Evolutionary conservation across 1,140 invertebrate species (phyloP).

Genomic region (Trachymyrmex cornetzi): DNA sequence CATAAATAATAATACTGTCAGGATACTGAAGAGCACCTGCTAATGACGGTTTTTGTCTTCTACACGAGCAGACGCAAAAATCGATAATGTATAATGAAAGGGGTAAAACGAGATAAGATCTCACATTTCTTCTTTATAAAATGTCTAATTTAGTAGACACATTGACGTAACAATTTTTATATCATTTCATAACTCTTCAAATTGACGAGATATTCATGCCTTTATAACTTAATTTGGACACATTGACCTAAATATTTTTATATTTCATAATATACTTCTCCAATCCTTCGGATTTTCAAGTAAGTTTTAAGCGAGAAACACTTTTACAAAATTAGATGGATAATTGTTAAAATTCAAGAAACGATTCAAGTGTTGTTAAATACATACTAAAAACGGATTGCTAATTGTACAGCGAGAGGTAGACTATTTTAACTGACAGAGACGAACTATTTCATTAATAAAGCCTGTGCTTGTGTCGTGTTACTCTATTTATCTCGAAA

Average conservation of each 20-base stretch:
- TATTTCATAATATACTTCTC: background rate
- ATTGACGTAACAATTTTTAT: background rate
- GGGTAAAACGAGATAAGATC: slow-evolving; percentile 2
- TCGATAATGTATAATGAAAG: background rate
- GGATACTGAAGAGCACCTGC: slow-evolving; percentile 34
- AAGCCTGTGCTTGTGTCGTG: slow-evolving; percentile 39
- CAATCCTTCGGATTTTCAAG: background rate
- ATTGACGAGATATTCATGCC: background rate
- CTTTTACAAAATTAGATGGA: background rate
- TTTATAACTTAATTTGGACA: too few relatives aligned
- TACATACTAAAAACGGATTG: background rate
- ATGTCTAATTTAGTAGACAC: background rate
- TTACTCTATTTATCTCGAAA: slow-evolving; percentile 56
- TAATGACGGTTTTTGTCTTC: slow-evolving; percentile 44
- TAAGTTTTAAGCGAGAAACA: background rate
- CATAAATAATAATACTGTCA: slow-evolving; percentile 55
- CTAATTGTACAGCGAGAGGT: slow-evolving; percentile 5
- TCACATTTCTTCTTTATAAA: background rate
- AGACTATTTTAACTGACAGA: background rate
- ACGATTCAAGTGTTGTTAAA: background rate
- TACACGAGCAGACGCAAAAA: background rate
- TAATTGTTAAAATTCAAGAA: background rate
- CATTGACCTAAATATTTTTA: background rate
- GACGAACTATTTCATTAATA: slow-evolving; percentile 48
- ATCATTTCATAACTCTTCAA: background rate